Percentiles rank a stretch among this genome's conserved stretches.
Evolutionary conservation across 2,797 vertebrate genomes (phyloP).

Genomic region (Chrysocyon brachyurus): DNA sequence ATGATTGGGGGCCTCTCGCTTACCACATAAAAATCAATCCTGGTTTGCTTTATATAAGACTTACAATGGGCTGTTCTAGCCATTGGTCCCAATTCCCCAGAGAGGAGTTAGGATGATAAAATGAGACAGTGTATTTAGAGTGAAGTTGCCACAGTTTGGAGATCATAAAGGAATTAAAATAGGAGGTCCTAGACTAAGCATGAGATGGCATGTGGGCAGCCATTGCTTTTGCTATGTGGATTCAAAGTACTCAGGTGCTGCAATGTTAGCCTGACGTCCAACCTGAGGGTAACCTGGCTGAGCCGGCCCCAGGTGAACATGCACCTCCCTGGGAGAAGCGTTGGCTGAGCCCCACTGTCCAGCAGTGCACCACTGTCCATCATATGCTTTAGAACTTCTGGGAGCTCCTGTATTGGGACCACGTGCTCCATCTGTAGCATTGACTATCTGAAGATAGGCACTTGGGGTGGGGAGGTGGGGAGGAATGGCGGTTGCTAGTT

Average conservation of each 20-base stretch:
- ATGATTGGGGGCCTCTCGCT: not conserved
- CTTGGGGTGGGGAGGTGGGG: not conserved
- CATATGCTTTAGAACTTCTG: not conserved
- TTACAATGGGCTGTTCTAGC: not conserved
- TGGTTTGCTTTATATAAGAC: not conserved
- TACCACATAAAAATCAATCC: not conserved
- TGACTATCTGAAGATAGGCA: not conserved
- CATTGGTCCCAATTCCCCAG: not conserved
- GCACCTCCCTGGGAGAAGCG: not conserved
- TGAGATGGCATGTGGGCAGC: not conserved
- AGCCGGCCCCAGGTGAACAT: too few species aligned
- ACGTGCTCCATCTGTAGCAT: not conserved
- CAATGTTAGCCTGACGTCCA: rapidly evolving
- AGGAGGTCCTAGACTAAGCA: not conserved
- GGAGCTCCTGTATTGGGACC: not conserved
- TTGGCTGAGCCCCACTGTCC: not conserved
- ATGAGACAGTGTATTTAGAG: not conserved
- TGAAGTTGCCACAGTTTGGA: not conserved
- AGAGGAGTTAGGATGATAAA: not conserved
- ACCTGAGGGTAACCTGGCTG: not conserved
- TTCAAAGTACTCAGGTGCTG: not conserved
- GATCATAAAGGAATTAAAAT: not conserved
- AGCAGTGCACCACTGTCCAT: not conserved
- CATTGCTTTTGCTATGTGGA: not conserved
- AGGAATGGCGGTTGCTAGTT: not conserved